Evolutionary conservation across 2,113 vertebrate genomes (phyloP).

Genomic region (Carollia perspicillata): DNA sequence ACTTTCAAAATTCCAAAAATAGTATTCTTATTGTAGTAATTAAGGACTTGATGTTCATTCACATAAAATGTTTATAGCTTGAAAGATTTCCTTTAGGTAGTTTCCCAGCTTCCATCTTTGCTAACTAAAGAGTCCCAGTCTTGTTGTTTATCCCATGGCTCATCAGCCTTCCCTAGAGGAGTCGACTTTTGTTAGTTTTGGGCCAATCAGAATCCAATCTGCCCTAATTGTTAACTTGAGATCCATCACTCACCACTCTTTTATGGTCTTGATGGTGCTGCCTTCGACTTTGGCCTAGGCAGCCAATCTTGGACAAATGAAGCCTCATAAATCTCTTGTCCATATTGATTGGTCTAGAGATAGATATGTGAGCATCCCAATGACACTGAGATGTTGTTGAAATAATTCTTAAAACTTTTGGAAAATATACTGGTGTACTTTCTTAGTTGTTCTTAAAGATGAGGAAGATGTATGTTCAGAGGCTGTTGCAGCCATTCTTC

Average conservation of each 20-base stretch:
- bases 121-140: neutral
- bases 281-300: neutral
- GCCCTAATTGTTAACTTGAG: neutral
- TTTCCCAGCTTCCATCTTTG: neutral
- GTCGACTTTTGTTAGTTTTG: neutral
- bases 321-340: neutral
- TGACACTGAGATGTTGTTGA: neutral
- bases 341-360: neutral
- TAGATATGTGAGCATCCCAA: neutral
- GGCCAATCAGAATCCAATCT: neutral
- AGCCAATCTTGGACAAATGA: neutral
- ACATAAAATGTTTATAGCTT: neutral
- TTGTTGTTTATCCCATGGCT: neutral
- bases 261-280: neutral
- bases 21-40: neutral
- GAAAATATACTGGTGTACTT: neutral
- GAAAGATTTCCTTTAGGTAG: neutral
- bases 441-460: neutral
- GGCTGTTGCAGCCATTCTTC: neutral
- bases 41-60: neutral
- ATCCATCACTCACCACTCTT: neutral
- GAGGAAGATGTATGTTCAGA: neutral
- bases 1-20: neutral
- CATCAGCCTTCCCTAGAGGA: neutral
- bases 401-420: neutral